Evolutionary conservation across 37 sponge, comb jelly and placozoan species (phyloP).

Genomic region (Haliclona indistincta): DNA sequence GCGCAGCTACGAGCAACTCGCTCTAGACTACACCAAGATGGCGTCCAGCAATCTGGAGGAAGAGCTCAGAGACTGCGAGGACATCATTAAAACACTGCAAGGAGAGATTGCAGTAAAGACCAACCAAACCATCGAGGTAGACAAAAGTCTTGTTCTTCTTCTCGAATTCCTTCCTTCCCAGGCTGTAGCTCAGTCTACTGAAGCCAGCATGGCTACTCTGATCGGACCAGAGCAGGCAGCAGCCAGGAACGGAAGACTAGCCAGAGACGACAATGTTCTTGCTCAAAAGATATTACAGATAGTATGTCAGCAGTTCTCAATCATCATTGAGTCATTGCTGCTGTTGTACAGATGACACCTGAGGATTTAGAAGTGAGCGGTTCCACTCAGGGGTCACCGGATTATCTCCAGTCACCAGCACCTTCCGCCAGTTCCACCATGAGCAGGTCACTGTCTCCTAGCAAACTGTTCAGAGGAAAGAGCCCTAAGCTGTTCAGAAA

Average conservation of each 20-base stretch:
- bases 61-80: constrained; percentile 53
- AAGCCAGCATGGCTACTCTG: not conserved
- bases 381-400: not conserved
- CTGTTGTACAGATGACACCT: not conserved
- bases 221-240: not conserved
- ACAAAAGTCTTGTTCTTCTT: not conserved
- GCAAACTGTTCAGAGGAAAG: not conserved
- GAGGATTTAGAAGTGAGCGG: not conserved
- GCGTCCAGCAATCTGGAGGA: constrained; percentile 42
- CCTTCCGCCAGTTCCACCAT: not conserved
- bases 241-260: not conserved
- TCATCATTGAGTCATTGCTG: not conserved
- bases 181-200: not conserved
- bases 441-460: not conserved
- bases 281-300: not conserved
- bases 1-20: constrained; percentile 46
- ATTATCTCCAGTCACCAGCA: not conserved
- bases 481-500: not conserved
- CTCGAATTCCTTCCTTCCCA: not conserved
- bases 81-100: constrained; percentile 60
- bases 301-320: not conserved
- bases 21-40: constrained; percentile 46
- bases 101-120: constrained; percentile 67
- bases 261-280: not conserved
- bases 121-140: constrained; percentile 40